A percentile compares a stretch with the other conserved stretches of the same genome.
Evolutionary conservation across 2,113 vertebrate species (phyloP).

Genomic region (Hystrix cristata): DNA sequence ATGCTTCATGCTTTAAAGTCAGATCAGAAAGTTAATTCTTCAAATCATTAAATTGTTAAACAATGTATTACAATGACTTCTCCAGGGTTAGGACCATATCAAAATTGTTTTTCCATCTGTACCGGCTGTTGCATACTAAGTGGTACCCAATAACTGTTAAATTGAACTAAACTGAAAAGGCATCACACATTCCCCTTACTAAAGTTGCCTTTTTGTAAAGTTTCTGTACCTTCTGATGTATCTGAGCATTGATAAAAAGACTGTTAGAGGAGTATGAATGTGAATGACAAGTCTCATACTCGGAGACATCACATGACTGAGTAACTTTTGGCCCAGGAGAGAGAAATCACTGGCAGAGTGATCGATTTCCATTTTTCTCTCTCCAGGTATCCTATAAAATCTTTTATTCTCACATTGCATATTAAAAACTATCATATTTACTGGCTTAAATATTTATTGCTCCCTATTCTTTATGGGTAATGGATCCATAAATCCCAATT

Average conservation of each 20-base stretch:
- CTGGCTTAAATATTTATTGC: background rate
- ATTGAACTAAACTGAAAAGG: background rate
- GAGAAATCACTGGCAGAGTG: background rate
- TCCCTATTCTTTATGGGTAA: background rate
- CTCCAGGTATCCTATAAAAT: background rate
- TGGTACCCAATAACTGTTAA: background rate
- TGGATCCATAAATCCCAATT: background rate
- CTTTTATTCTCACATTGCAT: background rate
- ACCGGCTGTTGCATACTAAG: background rate
- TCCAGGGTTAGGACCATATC: background rate
- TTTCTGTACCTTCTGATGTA: background rate
- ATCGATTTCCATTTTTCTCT: background rate
- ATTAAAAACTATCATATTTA: background rate
- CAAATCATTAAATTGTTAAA: background rate
- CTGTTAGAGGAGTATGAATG: background rate
- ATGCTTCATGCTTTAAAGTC: background rate
- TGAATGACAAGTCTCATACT: background rate
- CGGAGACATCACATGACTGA: background rate
- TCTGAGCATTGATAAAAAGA: conserved; percentile 6
- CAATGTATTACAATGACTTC: conserved; percentile 34
- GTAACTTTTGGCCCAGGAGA: background rate
- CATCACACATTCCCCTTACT: background rate
- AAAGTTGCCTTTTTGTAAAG: background rate
- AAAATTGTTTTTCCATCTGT: background rate
- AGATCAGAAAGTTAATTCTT: conserved; percentile 55